Evolutionary conservation across 2,113 vertebrate species (phyloP), one percentile per base, ranked within the genome.

Genomic region (Leptocoma aspasia): DNA sequence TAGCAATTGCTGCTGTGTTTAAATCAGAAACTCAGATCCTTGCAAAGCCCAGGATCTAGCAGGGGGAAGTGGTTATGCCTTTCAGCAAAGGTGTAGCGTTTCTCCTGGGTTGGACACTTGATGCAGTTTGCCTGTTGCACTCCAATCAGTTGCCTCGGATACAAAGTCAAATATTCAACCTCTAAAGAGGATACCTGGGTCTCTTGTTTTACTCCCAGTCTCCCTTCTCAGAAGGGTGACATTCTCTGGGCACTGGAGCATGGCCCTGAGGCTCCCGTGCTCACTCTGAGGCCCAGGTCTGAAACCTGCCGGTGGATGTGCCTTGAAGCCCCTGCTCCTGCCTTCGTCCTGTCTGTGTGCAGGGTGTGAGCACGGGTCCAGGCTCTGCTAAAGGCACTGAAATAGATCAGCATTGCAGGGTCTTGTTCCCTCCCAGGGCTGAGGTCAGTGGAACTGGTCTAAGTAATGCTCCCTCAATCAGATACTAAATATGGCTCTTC

Each of bases 1-100:
- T 81, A 92, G 76, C 78, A 84, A 94, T 95, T 92, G 89, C 82
- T 94, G 37, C 52, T 60, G 35, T 50, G 81, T 79, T 94, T 94
- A 57, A 95, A 78, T 82, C 89, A 65, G 89, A 91, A 94, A 61
- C 78, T 82, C 57, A 15, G 78, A 87, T 80, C 64, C 54, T 63
- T 80, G 84, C 70, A 87, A 76, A 95, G 53, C 44, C 60, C 44
- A 22, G 77, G 86, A 24, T 75, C 69, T 75, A 52, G 72, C 77
- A 79, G 77, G 70, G 64, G 91, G 71, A 91, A 94, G 66, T 37
- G 42, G 65, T 88, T 92, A 52, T 70, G 78, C 53, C 63, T 90
- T 69, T 90, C 42, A 73, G 78, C 80, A 66, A 63, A 70, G 5
- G 9, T 65, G 66, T 90, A 42, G 61, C 1, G 0, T 92, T 90